Percentiles rank a stretch among this genome's conserved stretches.
phyloP scores from a whole-genome alignment of 2,113 vertebrate species.

The Onychorhynchus coronatus region DNA sequence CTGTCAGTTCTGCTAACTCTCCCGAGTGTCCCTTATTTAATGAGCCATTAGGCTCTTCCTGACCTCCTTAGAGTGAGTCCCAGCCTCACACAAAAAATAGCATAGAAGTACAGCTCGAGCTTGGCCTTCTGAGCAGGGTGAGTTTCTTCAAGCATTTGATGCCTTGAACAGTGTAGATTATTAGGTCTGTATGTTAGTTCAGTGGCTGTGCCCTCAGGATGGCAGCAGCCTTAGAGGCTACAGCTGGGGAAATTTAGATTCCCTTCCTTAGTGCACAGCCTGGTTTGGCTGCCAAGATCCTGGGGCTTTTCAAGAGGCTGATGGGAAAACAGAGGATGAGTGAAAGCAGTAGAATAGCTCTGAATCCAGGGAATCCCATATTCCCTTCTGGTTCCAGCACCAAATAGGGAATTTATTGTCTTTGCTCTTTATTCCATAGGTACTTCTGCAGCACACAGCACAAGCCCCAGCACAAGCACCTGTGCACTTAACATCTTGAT shows the following conservation, averaged over 20 bases:
- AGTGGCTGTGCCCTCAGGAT: background rate
- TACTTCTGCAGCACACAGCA: background rate
- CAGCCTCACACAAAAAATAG: background rate
- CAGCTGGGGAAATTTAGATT: background rate
- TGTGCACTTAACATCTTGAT: background rate
- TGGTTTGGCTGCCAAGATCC: background rate
- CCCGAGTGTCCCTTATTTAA: background rate
- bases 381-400: background rate
- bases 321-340: background rate
- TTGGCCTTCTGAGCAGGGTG: background rate
- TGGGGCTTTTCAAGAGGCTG: background rate
- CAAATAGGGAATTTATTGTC: background rate
- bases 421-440: background rate
- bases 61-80: background rate
- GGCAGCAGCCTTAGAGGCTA: background rate
- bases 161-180: background rate
- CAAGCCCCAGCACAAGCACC: background rate
- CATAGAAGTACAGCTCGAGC: background rate
- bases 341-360: background rate
- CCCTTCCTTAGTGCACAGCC: background rate
- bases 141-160: constrained; percentile 34
- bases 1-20: background rate
- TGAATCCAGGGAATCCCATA: background rate
- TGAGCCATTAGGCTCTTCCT: constrained; percentile 16
- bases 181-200: constrained; percentile 23